phyloP scores from a whole-genome alignment of 2,797 vertebrate species.

The Galaxias olidus region DNA sequence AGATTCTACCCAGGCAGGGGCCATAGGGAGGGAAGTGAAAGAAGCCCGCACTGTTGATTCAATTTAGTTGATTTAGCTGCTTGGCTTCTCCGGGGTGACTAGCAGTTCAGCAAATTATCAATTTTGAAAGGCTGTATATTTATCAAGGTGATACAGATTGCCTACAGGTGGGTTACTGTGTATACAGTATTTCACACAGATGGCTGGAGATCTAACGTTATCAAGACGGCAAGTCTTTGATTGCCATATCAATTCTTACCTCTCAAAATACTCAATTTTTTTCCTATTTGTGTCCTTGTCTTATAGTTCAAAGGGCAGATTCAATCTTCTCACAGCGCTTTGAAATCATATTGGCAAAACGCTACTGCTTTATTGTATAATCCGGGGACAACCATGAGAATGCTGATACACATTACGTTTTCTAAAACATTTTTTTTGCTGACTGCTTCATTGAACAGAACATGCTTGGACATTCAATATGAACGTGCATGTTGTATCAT shows the following conservation, averaged over 20 bases:
- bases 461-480: no score
- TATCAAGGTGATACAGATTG: constrained; percentile 46
- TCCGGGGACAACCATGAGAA: no score
- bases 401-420: no score
- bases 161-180: constrained; percentile 35
- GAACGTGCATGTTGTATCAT: no score
- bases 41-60: constrained; percentile 73
- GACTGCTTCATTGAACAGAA: no score
- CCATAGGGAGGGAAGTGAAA: constrained; percentile 72
- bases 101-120: constrained; percentile 62
- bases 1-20: constrained; percentile 74
- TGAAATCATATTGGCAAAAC: no score
- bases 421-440: no score
- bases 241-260: not conserved
- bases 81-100: constrained; percentile 64
- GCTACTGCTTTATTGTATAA: no score
- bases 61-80: constrained; percentile 74
- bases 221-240: not conserved
- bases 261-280: no score
- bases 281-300: no score
- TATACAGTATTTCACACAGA: constrained; percentile 29
- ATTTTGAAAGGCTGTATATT: constrained; percentile 63
- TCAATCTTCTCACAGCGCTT: no score
- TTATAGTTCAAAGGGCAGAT: no score
- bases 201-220: constrained; percentile 12